These are phyloP conservation scores for Corythaixoides concolor DNA, from an alignment of 2,113 vertebrate genomes.

Conservation along the genomic window DNA sequence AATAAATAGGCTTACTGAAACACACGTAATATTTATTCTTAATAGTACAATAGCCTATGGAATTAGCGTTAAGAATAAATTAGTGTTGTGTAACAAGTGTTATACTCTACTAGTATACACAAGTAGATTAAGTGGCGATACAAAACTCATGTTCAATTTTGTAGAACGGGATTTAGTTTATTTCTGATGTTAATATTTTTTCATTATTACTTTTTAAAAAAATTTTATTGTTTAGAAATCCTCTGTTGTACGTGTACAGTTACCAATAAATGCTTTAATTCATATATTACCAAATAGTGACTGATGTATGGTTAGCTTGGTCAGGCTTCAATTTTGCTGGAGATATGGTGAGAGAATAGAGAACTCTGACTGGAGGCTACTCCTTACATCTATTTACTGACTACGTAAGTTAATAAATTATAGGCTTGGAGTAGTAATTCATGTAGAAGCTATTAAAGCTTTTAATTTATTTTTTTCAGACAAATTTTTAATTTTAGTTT, in stretches of 20 bases:
- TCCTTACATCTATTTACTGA: neutral
- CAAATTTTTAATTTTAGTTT: neutral
- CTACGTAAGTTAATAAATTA: neutral
- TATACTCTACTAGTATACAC: neutral
- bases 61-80: neutral
- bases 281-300: neutral
- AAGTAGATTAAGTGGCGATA: neutral
- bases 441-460: neutral
- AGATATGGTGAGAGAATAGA: neutral
- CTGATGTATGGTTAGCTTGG: neutral
- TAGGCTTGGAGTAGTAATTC: neutral
- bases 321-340: neutral
- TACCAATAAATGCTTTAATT: neutral
- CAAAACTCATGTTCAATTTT: rapidly evolving
- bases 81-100: neutral
- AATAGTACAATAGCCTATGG: neutral
- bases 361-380: neutral
- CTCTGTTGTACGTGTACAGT: neutral
- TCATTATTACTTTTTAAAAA: neutral
- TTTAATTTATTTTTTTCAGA: neutral
- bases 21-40: rapidly evolving
- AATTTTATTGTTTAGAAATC: neutral
- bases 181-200: neutral
- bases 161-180: neutral
- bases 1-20: neutral